Evolutionary conservation across 1,140 invertebrate genomes (phyloP).

Genomic region (Anagrus nilaparvatae): DNA sequence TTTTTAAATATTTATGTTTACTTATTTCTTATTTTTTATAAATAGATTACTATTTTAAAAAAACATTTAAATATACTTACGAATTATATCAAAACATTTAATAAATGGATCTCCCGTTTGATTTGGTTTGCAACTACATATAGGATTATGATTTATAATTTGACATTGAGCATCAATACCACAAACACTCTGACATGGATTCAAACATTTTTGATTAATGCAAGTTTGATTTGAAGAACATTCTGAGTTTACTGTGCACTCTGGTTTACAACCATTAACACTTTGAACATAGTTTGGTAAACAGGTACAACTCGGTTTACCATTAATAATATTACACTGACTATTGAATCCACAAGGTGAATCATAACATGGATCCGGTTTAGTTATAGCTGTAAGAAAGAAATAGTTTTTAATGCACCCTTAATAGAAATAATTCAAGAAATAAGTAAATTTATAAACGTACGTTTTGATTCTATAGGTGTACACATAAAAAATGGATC

Average conservation of each 20-base stretch:
- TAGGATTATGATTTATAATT: constrained; percentile 48
- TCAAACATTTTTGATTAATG: constrained; percentile 65
- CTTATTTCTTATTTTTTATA: too few species aligned
- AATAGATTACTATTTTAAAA: neutral
- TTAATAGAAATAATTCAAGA: constrained; percentile 10
- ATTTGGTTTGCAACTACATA: constrained; percentile 51
- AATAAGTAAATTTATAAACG: constrained; percentile 17
- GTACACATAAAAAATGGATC: constrained; percentile 60
- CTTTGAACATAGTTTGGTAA: constrained; percentile 57
- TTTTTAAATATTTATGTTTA: constrained; percentile 1
- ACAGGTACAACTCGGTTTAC: constrained; percentile 67
- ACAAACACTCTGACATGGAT: constrained; percentile 71
- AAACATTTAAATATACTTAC: too few species aligned
- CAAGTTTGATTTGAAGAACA: constrained; percentile 60
- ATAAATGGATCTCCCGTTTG: constrained; percentile 57
- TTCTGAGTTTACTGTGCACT: constrained; percentile 67
- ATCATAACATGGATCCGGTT: constrained; percentile 52
- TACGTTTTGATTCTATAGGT: constrained; percentile 34
- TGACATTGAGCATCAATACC: constrained; percentile 61
- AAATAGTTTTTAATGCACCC: constrained; percentile 15
- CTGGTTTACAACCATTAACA: constrained; percentile 62
- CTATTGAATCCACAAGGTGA: constrained; percentile 71
- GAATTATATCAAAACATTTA: constrained; percentile 43
- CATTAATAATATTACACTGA: constrained; percentile 49
- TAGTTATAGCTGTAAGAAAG: constrained; percentile 6